Base-by-base conservation (phyloP, 2,888 invertebrate genomes). In the Lasiommata megera region DNA sequence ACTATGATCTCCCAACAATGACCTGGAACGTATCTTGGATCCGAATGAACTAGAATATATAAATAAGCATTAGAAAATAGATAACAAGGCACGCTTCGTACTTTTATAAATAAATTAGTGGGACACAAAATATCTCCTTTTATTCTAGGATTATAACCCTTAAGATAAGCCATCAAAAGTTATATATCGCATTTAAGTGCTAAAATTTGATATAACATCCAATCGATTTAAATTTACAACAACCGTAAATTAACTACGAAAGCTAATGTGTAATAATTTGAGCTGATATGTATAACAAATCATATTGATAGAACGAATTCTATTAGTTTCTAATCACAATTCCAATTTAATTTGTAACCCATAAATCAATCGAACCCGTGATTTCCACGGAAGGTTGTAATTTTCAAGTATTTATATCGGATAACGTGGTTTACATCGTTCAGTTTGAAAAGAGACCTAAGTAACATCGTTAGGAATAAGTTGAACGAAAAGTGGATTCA, bases 91-190 rank as follows among this genome's bases (percentile, higher is more conserved):
- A 72, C 71, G 70, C 68, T 72, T 73, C 63, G 64, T 62, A 67
- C 61, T 66, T 66, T 47, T 64, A 68, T 58, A 67, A 69, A 68
- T 64, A 67, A 66, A 66, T 65, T 67, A 68, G 71, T 75, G 76
- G 76, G 73, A 74, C 66, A 64, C 23, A 29, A 55, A 56, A 36
- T 23, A 12, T 29, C 1, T 5, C 7, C 57, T 61, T 62, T 56
- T 46, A 46, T 46, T 46, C 14, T 1, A 12, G 12, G 16, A 60
- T 63, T 62, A 37, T 50, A 29, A 29, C 3, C 28, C 38, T 18
- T 6, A 48, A 14, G n/a, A 14, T 36, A 43, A 31, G n/a, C 12
- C 16, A 38, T 50, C 28, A 37, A 23, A 48, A 17, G n/a, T n/a
- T 18, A 50, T 17, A 40, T n/a, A 29, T 29, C 17, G 37, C 31